A percentile compares a stretch with the other conserved stretches of the same genome.
These are phyloP conservation scores for Danio aesculapii DNA, from an alignment of 2,797 vertebrate genomes.

Conservation along the genomic window DNA sequence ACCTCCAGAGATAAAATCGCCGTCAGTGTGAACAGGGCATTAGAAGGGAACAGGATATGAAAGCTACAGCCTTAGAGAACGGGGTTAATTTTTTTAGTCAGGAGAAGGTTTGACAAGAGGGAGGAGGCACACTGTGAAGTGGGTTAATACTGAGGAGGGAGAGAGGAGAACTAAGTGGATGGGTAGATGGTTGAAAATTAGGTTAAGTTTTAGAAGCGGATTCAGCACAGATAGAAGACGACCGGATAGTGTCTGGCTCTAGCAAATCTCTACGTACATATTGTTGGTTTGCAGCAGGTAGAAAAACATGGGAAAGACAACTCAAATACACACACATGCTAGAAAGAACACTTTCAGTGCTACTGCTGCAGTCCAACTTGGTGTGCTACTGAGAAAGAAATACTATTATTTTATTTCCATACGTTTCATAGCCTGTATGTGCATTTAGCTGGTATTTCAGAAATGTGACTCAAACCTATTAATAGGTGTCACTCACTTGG, in stretches of 20 bases:
- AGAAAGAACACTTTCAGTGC: constrained; percentile 40
- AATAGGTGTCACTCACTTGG: constrained; percentile 89
- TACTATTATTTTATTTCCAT: constrained; percentile 40
- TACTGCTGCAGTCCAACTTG: constrained; percentile 39
- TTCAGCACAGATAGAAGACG: constrained; percentile 57
- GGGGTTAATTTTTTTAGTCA: constrained; percentile 56
- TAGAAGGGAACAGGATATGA: constrained; percentile 52
- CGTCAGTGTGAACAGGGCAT: background rate
- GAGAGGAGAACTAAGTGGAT: constrained; percentile 42
- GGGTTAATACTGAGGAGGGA: constrained; percentile 50
- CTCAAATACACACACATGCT: constrained; percentile 55
- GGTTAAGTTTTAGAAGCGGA: constrained; percentile 52
- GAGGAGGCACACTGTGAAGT: constrained; percentile 45
- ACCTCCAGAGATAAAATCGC: constrained; percentile 7
- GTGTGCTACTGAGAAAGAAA: constrained; percentile 52
- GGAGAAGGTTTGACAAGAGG: constrained; percentile 42
- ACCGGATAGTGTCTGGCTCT: constrained; percentile 45
- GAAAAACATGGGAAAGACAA: constrained; percentile 75
- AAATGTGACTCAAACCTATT: constrained; percentile 12
- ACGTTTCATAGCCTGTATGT: constrained; percentile 40
- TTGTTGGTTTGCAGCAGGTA: constrained; percentile 70
- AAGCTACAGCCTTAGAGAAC: constrained; percentile 44
- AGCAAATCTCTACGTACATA: constrained; percentile 67
- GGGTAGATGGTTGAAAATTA: constrained; percentile 62
- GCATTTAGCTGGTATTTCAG: constrained; percentile 28